Evolutionary conservation across 2,113 vertebrate genomes (phyloP).

Genomic region (Synchiropus splendidus): DNA sequence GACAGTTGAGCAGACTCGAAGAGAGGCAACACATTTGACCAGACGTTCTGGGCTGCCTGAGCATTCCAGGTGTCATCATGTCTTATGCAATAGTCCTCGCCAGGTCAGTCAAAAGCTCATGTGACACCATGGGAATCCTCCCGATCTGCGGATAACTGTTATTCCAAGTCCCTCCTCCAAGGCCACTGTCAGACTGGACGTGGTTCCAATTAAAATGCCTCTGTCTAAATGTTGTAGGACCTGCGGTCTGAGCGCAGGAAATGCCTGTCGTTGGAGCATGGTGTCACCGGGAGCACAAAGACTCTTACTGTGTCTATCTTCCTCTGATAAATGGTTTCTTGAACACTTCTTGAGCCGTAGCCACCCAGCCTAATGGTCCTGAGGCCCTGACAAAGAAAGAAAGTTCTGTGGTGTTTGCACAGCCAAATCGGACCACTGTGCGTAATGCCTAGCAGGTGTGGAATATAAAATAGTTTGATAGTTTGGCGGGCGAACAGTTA

Average conservation of each 20-base stretch:
- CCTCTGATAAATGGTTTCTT: conserved; percentile 55
- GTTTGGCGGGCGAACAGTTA: conserved; percentile 53
- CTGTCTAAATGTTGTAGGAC: conserved; percentile 56
- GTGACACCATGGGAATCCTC: conserved; percentile 18
- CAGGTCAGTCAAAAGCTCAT: too few species aligned
- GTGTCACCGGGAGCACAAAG: conserved; percentile 55
- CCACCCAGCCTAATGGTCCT: conserved; percentile 45
- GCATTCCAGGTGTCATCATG: too few species aligned
- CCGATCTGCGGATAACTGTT: conserved; percentile 27
- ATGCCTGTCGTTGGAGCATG: conserved; percentile 41
- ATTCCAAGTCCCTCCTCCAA: conserved; percentile 26
- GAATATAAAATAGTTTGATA: conserved; percentile 63
- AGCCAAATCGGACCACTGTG: conserved; percentile 38
- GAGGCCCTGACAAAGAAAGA: conserved; percentile 57
- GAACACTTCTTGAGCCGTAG: conserved; percentile 29
- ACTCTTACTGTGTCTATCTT: conserved; percentile 52
- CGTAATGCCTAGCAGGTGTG: conserved; percentile 64
- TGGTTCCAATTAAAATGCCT: conserved; percentile 66
- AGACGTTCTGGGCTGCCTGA: too few species aligned
- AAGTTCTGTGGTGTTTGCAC: conserved; percentile 54
- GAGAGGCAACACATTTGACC: too few species aligned
- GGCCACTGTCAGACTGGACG: conserved; percentile 32
- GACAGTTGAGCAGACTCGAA: too few species aligned
- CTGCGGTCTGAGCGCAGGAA: conserved; percentile 49
- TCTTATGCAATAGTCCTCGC: too few species aligned